phyloP scores from a whole-genome alignment of 2,888 invertebrate genomes.

The Drosophila vallismaia region DNA sequence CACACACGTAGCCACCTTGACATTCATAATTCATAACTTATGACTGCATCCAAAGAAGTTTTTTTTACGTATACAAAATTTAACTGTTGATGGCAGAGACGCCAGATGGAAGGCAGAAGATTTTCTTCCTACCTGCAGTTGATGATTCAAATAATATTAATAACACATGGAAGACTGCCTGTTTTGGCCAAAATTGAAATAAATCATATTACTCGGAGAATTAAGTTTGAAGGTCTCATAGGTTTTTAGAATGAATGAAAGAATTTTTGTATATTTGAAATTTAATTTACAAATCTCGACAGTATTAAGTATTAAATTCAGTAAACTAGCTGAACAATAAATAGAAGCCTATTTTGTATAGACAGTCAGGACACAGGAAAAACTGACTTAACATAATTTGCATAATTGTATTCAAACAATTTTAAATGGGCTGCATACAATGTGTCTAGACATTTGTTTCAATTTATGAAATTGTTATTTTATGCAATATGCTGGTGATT shows the following conservation, averaged over 20 bases:
- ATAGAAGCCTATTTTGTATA: neutral
- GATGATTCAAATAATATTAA: constrained; percentile 58
- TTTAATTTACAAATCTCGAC: neutral
- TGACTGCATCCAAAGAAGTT: constrained; percentile 55
- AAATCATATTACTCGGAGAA: neutral
- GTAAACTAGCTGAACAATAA: neutral
- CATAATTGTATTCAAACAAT: constrained; percentile 71
- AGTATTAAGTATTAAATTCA: neutral
- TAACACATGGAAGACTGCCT: constrained; percentile 34
- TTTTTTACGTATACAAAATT: constrained; percentile 26
- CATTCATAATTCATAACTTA: constrained; percentile 74
- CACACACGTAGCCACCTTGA: constrained; percentile 61
- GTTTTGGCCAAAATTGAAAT: neutral
- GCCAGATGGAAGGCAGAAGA: constrained; percentile 25
- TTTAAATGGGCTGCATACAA: constrained; percentile 59
- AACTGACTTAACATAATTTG: constrained; percentile 52
- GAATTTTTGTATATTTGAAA: too few species aligned
- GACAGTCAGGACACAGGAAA: neutral
- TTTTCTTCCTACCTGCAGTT: constrained; percentile 51
- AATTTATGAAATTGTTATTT: constrained; percentile 73
- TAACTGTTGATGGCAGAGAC: constrained; percentile 18
- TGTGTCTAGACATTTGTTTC: constrained; percentile 76
- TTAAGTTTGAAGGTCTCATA: neutral
- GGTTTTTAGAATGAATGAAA: neutral
- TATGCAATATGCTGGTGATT: constrained; percentile 77